Evolutionary conservation across 1,140 invertebrate genomes (phyloP).

Genomic region (Drosophila ohnishii): DNA sequence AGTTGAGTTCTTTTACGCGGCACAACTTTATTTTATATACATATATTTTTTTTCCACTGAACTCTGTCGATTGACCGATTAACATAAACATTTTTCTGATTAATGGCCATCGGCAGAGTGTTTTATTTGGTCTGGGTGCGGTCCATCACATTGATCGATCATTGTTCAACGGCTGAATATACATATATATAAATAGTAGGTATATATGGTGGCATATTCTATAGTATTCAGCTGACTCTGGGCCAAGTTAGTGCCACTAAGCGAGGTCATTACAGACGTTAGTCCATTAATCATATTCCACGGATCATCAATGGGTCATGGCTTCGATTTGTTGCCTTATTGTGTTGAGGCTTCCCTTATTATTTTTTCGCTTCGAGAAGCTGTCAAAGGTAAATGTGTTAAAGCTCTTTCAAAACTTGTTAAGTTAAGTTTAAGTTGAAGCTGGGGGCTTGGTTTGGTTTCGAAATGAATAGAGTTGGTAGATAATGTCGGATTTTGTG

Average conservation of each 20-base stretch:
- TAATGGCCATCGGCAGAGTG: conserved; percentile 25
- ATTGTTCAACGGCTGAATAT: conserved; percentile 40
- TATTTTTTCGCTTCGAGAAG: conserved; percentile 6
- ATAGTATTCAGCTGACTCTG: conserved; percentile 10
- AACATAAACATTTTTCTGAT: conserved; percentile 45
- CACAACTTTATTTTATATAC: conserved; percentile 1
- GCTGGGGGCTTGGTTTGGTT: conserved; percentile 16
- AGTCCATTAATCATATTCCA: conserved; percentile 36
- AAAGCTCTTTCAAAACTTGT: conserved; percentile 37
- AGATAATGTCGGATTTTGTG: conserved; percentile 5
- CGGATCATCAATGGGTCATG: conserved; percentile 45
- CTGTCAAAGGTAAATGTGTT: conserved; percentile 38
- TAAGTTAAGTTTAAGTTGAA: conserved; percentile 19
- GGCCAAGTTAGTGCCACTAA: conserved; percentile 42
- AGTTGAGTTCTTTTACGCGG: conserved; percentile 26
- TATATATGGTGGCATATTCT: conserved; percentile 31
- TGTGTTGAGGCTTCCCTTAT: conserved; percentile 16
- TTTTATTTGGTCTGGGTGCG: conserved; percentile 48
- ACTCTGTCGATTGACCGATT: conserved; percentile 32
- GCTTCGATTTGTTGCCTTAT: conserved; percentile 41
- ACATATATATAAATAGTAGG: neutral
- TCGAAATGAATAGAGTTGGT: conserved; percentile 2
- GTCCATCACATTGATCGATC: conserved; percentile 56
- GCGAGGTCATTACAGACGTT: conserved; percentile 34
- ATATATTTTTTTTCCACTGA: conserved; percentile 2